Conservation (phyloP, 2,797 vertebrate genomes). For the Urosaurus nigricauda region DNA sequence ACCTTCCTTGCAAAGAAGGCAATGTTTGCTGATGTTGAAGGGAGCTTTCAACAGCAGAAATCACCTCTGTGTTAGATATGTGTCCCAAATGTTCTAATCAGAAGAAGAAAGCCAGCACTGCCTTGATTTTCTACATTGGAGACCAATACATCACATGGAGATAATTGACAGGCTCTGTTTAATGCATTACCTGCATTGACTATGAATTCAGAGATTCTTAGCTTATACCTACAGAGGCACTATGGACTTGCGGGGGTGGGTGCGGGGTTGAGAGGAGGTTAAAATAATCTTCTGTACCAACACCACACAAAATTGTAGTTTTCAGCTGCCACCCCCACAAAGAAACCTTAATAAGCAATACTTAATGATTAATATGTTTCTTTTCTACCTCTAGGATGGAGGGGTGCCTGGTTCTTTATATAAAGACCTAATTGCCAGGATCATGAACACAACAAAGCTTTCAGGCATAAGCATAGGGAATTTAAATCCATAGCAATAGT, state of each 20-base stretch:
- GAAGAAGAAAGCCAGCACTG: background rate
- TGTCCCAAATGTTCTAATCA: conserved; percentile 19
- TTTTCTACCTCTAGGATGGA: background rate
- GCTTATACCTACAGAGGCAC: conserved; percentile 6
- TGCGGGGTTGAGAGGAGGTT: background rate
- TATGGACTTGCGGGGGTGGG: background rate
- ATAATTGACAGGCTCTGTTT: background rate
- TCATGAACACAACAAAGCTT: background rate
- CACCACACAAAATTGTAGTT: conserved; percentile 11
- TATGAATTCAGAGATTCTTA: conserved; percentile 8
- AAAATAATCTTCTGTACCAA: conserved; percentile 17
- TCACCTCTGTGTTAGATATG: background rate
- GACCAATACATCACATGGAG: background rate
- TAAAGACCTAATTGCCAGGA: background rate
- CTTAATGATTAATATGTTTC: conserved; percentile 15
- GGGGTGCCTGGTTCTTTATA: background rate
- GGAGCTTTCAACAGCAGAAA: conserved; percentile 13
- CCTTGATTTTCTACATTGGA: background rate
- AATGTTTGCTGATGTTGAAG: conserved; percentile 22
- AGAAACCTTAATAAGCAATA: background rate
- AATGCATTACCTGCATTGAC: background rate
- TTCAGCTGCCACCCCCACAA: conserved; percentile 8
- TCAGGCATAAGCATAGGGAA: background rate
- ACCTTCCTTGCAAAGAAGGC: background rate
- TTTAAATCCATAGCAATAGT: background rate